phyloP scores from a whole-genome alignment of 1,140 invertebrate species.

The Panulirus ornatus region DNA sequence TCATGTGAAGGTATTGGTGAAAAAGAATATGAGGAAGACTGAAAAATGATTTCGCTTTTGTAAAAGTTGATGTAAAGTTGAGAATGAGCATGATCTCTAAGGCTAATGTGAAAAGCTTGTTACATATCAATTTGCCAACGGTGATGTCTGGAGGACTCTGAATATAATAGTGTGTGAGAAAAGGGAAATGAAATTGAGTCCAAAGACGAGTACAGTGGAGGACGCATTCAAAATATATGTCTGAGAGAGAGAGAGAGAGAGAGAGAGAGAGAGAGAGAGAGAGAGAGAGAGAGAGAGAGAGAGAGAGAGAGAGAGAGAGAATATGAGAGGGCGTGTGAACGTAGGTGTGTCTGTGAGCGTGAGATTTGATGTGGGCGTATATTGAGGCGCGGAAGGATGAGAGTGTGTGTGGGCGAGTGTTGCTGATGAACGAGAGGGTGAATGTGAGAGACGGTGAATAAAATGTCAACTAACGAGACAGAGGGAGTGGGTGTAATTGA shows the following conservation, averaged over 20 bases:
- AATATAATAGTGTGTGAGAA: not conserved
- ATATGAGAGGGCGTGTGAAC: not conserved
- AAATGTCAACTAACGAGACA: not conserved
- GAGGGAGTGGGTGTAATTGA: not conserved
- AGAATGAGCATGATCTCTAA: not conserved
- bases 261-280: constrained; percentile 3
- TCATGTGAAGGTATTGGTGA: no score
- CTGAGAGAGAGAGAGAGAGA: not conserved
- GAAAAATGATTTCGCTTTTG: not conserved
- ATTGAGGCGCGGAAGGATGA: not conserved
- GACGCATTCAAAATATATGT: not conserved
- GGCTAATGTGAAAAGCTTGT: not conserved
- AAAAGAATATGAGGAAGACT: not conserved
- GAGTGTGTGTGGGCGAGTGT: not conserved
- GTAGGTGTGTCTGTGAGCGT: not conserved
- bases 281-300: not conserved
- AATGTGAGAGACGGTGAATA: not conserved
- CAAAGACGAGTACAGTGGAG: not conserved
- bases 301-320: not conserved
- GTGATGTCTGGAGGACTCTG: no score
- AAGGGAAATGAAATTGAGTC: not conserved
- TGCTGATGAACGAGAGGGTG: not conserved
- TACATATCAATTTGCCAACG: no score
- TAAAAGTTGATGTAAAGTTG: not conserved
- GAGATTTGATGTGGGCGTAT: not conserved